phyloP scores from a whole-genome alignment of 2,888 invertebrate species.

The Drosophila subsilvestris region DNA sequence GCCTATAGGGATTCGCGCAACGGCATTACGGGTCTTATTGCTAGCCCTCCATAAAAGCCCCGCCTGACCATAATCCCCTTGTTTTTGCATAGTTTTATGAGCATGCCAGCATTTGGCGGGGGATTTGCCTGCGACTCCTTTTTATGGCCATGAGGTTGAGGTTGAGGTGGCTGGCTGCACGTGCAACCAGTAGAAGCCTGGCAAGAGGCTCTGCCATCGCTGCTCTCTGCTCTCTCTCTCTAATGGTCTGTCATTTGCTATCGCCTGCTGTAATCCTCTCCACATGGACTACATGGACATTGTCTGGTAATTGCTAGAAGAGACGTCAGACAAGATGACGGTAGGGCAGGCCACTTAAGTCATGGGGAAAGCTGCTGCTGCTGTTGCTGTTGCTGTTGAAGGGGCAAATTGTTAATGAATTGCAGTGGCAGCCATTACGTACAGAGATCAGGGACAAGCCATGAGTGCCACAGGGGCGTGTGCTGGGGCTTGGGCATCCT shows the following conservation, averaged over 20 bases:
- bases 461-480: not conserved
- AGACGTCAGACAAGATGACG: conserved; percentile 6
- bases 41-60: conserved; percentile 27
- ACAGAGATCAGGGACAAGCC: conserved; percentile 29
- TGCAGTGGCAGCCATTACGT: conserved; percentile 50
- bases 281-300: conserved; percentile 19
- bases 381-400: not conserved
- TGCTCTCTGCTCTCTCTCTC: not conserved
- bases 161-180: conserved; percentile 46
- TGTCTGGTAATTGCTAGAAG: conserved; percentile 31
- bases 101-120: conserved; percentile 29
- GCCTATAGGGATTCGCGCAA: conserved; percentile 27
- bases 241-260: conserved; percentile 58
- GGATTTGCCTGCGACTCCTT: conserved; percentile 16
- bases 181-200: conserved; percentile 33
- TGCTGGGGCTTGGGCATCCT: conserved; percentile 18
- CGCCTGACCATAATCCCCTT: conserved; percentile 39
- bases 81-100: conserved; percentile 43
- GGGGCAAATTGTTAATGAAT: conserved; percentile 62
- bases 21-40: conserved; percentile 21
- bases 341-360: conserved; percentile 40
- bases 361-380: not conserved
- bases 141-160: conserved; percentile 16
- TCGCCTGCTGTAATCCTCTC: conserved; percentile 17
- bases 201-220: conserved; percentile 7